These are phyloP conservation scores for Macquaria australasica DNA, from an alignment of 2,113 vertebrate genomes.

Conservation along the genomic window DNA sequence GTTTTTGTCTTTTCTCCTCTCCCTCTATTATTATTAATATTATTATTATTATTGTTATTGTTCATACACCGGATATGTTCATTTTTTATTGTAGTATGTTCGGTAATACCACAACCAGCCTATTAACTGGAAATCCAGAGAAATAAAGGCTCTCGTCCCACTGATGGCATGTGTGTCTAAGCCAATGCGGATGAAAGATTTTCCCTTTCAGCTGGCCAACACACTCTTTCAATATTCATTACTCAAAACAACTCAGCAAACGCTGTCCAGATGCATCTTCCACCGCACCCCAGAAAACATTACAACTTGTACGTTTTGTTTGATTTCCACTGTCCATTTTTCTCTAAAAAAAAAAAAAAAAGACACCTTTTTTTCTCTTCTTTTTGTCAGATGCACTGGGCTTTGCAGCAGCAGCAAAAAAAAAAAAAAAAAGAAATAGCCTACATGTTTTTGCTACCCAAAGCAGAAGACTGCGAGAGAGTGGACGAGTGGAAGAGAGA, in stretches of 20 bases:
- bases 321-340: conserved; percentile 49
- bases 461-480: conserved; percentile 76
- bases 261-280: conserved; percentile 42
- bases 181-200: conserved; percentile 81
- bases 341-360: conserved; percentile 26
- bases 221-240: conserved; percentile 71
- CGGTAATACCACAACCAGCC: neutral
- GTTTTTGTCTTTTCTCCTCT: conserved; percentile 4
- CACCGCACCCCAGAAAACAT: conserved; percentile 45
- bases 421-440: conserved; percentile 38
- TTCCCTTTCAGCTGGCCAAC: conserved; percentile 67
- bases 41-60: conserved; percentile 41
- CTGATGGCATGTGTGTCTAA: conserved; percentile 82
- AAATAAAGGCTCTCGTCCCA: conserved; percentile 59
- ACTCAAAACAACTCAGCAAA: conserved; percentile 64
- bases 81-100: conserved; percentile 2
- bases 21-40: conserved; percentile 33
- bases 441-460: conserved; percentile 77
- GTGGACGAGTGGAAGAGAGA: conserved; percentile 65
- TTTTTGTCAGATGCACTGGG: conserved; percentile 40
- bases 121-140: conserved; percentile 33
- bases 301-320: conserved; percentile 12
- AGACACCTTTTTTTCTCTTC: conserved; percentile 17
- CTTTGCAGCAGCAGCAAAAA: conserved; percentile 53
- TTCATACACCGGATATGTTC: conserved; percentile 34